phyloP scores from a whole-genome alignment of 1,140 invertebrate species.

The Pararge aegeria region DNA sequence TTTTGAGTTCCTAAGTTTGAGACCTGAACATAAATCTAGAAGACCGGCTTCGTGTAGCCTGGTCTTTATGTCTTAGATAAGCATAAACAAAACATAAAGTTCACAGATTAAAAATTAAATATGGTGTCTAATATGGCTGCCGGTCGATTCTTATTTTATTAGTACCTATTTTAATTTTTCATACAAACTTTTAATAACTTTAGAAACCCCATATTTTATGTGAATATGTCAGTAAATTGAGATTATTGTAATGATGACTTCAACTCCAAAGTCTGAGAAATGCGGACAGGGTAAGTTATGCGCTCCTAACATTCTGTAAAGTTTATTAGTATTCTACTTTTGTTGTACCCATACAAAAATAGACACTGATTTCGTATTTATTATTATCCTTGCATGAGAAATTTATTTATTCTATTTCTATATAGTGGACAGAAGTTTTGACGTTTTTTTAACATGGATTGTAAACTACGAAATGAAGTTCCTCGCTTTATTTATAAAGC shows the following conservation, averaged over 20 bases:
- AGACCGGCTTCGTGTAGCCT: too few relatives aligned
- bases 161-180: conserved; percentile 41
- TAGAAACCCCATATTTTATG: conserved; percentile 35
- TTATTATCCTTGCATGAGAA: not conserved
- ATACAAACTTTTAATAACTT: conserved; percentile 25
- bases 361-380: not conserved
- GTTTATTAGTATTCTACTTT: conserved; percentile 8
- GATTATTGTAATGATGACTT: conserved; percentile 64
- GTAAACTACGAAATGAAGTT: too few relatives aligned
- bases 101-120: conserved; percentile 51
- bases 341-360: not conserved
- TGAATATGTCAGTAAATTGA: conserved; percentile 64
- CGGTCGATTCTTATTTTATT: conserved; percentile 69
- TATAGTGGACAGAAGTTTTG: too few relatives aligned
- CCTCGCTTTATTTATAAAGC: too few relatives aligned
- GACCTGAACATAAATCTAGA: too few relatives aligned
- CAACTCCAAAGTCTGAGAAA: conserved; percentile 75
- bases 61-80: not conserved
- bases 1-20: too few relatives aligned
- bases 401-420: not conserved
- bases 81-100: conserved; percentile 20
- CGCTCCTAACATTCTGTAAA: conserved; percentile 35
- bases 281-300: conserved; percentile 66
- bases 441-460: not conserved
- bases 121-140: conserved; percentile 72